Base-by-base conservation (phyloP, 2,113 vertebrate genomes). In the Aldabrachelys gigantea region DNA sequence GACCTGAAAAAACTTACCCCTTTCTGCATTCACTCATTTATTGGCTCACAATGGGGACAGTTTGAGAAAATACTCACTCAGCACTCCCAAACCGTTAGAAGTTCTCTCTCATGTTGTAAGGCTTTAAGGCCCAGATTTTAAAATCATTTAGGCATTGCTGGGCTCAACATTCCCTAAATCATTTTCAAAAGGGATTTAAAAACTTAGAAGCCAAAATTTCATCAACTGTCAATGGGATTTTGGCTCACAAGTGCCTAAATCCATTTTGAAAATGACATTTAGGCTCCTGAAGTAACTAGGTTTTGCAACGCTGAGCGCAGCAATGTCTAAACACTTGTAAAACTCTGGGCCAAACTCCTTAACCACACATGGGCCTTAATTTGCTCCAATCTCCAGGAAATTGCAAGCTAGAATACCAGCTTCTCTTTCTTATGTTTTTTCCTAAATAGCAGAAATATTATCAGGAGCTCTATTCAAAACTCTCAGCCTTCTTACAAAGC, bases 51-150 rank as follows among this genome's bases (percentile, higher is more conserved):
- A 35, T 38, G n/a, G 65, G n/a, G n/a, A 72, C 22, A 21, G 5
- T 38, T 72, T 22, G 65, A 72, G 21, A 72, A 72, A 38, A 10
- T 22, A 38, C 10, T n/a, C 65, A 69, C 17, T 38, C 24, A 78
- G 6, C 41, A 3, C 41, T 47, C 41, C 24, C 75, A 78, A 72
- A 38, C 3, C 5, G 5, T 54, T 52, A 13, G 0, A 0, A 8
- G 1, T 4, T 49, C 27, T 13, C 5, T 24, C 0, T 0, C 49
- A 1, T 13, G 0, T 38, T 72, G 17, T 21, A 38, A 72, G 8
- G n/a, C 19, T 69, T 72, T 38, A 38, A 72, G n/a, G 10, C n/a
- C 19, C 35, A 72, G 65, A 72, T 72, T 72, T 38, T 72, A 38
- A 72, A 72, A 38, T 22, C 4, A 38, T 72, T 21, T 22, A 72